Evolutionary conservation across 2,888 invertebrate species (phyloP), one percentile per base, ranked within the genome.

Genomic region (Drosophila paracracens): DNA sequence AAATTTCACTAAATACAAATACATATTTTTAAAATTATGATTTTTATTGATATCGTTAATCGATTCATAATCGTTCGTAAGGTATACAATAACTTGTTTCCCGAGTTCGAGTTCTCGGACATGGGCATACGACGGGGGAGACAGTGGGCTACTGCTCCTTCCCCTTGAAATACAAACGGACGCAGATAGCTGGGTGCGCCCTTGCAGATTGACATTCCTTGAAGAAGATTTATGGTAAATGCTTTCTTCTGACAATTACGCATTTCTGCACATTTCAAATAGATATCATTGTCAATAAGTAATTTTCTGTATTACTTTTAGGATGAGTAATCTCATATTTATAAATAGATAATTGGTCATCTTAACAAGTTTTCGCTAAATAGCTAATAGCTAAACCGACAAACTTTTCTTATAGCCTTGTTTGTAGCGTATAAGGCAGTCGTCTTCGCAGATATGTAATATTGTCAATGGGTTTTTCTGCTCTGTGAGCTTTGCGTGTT

Each of bases 401-500:
- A 8, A 46, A 46, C 46, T 58, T 33, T 31, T 25, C 18, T 4
- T 13, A 6, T 4, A 18, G 40, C n/a, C 27, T 35, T 21, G 13
- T 8, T 31, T 31, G 57, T 48, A 76, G 62, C 25, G 79, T 36
- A 63, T 58, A 18, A 1, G 7, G 6, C 7, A 46, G 74, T 78
- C 63, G 51, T 13, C 40, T 43, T 16, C 8, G 21, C 31, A 25
- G 4, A 13, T 18, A n/a, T 67, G 21, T 25, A 62, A 29, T 64
- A 56, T 29, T 33, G 35, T 8, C 38, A 18, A 36, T 21, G 31
- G 13, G 48, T 57, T 53, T 31, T 18, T 50, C 40, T 52, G 66
- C 25, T 48, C 50, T 68, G 76, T 65, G 71, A 60, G 54, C 63
- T 70, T 79, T 76, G 89, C 88, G 83, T 85, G 84, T 76, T 83